Evolutionary conservation across 1,140 invertebrate species (phyloP).

Genomic region (Mycetomoellerius zeteki): DNA sequence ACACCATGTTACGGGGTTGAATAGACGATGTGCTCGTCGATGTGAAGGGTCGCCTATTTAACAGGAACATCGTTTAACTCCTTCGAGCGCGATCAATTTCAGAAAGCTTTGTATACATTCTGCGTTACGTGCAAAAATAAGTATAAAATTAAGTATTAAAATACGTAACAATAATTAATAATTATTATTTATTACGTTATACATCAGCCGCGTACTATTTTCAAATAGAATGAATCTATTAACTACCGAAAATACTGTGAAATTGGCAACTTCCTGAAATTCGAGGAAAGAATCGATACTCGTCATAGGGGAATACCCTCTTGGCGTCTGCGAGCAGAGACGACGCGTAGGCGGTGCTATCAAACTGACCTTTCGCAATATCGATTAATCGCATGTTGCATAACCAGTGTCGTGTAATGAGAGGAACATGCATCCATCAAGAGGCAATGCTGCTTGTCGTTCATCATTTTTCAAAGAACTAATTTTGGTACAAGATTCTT

Average conservation of each 20-base stretch:
- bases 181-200: background rate
- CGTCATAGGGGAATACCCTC: constrained; percentile 64
- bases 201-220: background rate
- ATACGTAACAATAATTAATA: background rate
- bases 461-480: background rate
- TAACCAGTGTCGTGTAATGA: constrained; percentile 60
- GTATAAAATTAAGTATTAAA: background rate
- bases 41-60: constrained; percentile 30
- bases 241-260: background rate
- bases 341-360: constrained; percentile 57
- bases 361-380: constrained; percentile 74
- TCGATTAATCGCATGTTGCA: constrained; percentile 72
- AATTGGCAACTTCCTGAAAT: constrained; percentile 40
- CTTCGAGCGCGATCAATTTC: constrained; percentile 24
- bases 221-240: background rate
- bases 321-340: constrained; percentile 56
- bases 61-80: constrained; percentile 48
- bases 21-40: constrained; percentile 42
- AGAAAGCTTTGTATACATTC: background rate
- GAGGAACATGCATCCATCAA: constrained; percentile 39
- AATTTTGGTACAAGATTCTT: constrained; percentile 1
- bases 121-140: background rate
- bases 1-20: constrained; percentile 61
- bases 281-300: constrained; percentile 65
- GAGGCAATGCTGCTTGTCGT: background rate